Base-by-base conservation (phyloP, 2,113 vertebrate genomes). In the Drymodes brunneopygia region DNA sequence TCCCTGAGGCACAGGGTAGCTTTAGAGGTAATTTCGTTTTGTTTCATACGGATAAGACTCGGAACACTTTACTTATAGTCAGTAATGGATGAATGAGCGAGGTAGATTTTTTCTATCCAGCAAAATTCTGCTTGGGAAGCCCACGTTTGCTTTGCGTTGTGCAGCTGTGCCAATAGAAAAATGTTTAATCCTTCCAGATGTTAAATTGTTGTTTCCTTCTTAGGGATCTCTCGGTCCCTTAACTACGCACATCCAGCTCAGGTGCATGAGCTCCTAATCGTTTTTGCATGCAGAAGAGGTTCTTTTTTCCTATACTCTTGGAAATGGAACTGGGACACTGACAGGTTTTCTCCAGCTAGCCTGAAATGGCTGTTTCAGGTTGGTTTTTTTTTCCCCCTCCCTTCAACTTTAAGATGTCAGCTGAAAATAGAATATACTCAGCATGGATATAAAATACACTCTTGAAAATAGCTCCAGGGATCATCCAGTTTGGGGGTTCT, bases 131-230 rank as follows among this genome's bases (percentile, higher is more conserved):
- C 19, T 48, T 50, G 36, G 10, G 25, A 90, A 62, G 27, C 11
- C 29, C 27, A 8, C 1, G 0, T 33, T 72, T 4, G 5, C 22
- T 77, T 69, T 24, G 8, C 0, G 0, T 50, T 44, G 28, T 40
- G 27, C 42, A 58, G 54, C 73, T 57, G 3, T 12, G 6, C 42
- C 13, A 6, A 17, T 8, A 35, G 23, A 69, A 40, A n/a, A 62
- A 60, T 0, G 5, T 56, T 78, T 78, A 24, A 10, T 70, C 6
- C 28, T 31, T 88, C 42, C 56, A 77, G 94, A 36, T 69, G 31
- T 72, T 77, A 56, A 88, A 83, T 12, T 45, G 31, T 64, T 91
- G 29, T 61, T 94, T 81, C 27, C 56, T 40, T 83, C 79, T 60
- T 35, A 27, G 40, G 50, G 47, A 47, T 83, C n/a, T 60, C 56